Percentiles rank a stretch among this genome's conserved stretches.
Conservation (phyloP, 2,888 invertebrate genomes). For the Lamellibrachia columna region DNA sequence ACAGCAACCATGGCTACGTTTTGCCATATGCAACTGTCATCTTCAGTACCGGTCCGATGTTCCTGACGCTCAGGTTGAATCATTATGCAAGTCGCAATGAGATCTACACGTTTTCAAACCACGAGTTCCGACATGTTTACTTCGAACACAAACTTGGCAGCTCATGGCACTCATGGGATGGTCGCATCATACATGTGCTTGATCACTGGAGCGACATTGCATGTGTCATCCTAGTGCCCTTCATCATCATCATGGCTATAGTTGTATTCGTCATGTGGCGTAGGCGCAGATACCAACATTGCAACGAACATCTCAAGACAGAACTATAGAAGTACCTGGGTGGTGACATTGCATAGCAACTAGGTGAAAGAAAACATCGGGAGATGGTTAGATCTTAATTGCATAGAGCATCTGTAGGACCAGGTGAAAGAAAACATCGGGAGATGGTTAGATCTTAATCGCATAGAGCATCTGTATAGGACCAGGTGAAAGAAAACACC, state of each 20-base stretch:
- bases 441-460: no score
- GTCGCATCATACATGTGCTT: constrained; percentile 13
- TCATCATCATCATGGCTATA: not conserved
- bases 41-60: constrained; percentile 39
- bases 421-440: no score
- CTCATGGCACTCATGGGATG: constrained; percentile 26
- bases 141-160: constrained; percentile 20
- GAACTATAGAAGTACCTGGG: not conserved
- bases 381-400: no score
- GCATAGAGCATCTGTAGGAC: no score
- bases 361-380: no score
- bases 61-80: constrained; percentile 23
- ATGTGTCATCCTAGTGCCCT: not conserved
- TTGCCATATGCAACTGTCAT: constrained; percentile 40
- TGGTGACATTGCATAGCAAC: not conserved
- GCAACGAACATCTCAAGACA: not conserved
- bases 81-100: not conserved
- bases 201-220: constrained; percentile 24
- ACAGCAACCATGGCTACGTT: constrained; percentile 26
- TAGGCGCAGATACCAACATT: not conserved
- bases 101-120: constrained; percentile 20
- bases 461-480: no score
- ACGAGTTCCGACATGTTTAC: constrained; percentile 9
- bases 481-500: no score
- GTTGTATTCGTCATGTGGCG: not conserved